phyloP scores from a whole-genome alignment of 2,113 vertebrate genomes.

The Chamaetylas fuelleborni region DNA sequence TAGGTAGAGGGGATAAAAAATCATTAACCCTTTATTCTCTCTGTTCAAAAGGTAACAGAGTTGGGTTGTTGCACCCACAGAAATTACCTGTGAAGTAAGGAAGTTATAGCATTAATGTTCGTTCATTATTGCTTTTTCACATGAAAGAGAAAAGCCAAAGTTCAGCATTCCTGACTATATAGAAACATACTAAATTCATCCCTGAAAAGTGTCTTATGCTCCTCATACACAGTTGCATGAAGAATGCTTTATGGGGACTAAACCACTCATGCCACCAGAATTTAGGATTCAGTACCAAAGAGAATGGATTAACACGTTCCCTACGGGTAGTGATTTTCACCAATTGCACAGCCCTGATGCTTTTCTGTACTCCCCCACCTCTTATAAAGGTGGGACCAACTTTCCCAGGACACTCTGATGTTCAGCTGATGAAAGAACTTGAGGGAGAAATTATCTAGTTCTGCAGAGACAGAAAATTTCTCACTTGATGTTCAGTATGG shows the following conservation, averaged over 20 bases:
- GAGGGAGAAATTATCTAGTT: background rate
- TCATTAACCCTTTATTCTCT: background rate
- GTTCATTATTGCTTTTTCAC: no score
- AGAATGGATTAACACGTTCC: accelerated
- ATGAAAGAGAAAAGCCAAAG: background rate
- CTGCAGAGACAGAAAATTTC: background rate
- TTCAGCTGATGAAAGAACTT: background rate
- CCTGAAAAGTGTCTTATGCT: background rate
- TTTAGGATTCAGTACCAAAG: background rate
- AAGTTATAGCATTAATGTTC: background rate
- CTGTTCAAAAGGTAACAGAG: background rate
- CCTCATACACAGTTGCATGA: accelerated
- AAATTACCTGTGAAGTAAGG: background rate
- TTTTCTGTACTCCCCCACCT: background rate
- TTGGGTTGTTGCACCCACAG: background rate
- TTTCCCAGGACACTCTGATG: background rate
- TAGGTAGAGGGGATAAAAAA: background rate
- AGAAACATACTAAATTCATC: background rate
- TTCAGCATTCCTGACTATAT: background rate
- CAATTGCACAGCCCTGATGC: background rate
- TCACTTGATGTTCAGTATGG: accelerated
- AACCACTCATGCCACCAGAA: background rate
- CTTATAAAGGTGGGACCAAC: background rate
- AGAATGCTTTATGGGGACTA: background rate
- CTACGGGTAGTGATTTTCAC: background rate